Conservation (phyloP, 2,888 invertebrate species). For the Phoenoteleia sp. region DNA sequence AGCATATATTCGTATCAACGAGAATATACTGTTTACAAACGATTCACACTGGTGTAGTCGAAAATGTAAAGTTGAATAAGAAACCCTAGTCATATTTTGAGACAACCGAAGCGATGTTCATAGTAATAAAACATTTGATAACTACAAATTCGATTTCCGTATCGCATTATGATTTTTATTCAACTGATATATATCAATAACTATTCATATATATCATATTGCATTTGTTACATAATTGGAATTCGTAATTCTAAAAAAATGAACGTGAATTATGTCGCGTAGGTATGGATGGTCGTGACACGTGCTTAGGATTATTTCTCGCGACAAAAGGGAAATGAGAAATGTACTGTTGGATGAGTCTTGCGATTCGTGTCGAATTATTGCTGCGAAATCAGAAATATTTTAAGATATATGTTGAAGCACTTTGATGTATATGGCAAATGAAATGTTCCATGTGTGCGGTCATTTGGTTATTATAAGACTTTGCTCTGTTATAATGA, state of each 20-base stretch:
- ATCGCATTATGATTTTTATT: constrained; percentile 42
- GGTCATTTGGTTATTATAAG: no score
- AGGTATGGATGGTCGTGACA: constrained; percentile 2
- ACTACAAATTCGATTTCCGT: constrained; percentile 43
- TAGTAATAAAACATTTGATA: constrained; percentile 45
- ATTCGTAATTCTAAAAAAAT: constrained; percentile 33
- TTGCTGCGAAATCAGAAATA: constrained; percentile 42
- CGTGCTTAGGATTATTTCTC: constrained; percentile 36
- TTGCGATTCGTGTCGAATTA: constrained; percentile 62
- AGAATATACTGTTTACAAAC: constrained; percentile 53
- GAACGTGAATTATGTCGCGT: constrained; percentile 11
- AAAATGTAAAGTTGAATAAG: constrained; percentile 53
- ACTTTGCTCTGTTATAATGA: no score
- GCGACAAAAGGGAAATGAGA: constrained; percentile 19
- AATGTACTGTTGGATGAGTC: constrained; percentile 42
- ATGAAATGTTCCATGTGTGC: no score
- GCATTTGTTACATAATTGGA: constrained; percentile 45
- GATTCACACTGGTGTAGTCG: constrained; percentile 19
- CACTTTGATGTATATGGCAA: no score
- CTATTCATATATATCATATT: constrained; percentile 35
- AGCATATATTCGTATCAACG: constrained; percentile 46
- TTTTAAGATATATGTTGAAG: no score
- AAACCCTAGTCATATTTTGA: constrained; percentile 81
- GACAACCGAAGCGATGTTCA: constrained; percentile 76
- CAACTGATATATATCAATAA: constrained; percentile 52